These are phyloP conservation scores for Spea multiplicata DNA, from an alignment of 2,113 vertebrate species.

Conservation along the genomic window DNA sequence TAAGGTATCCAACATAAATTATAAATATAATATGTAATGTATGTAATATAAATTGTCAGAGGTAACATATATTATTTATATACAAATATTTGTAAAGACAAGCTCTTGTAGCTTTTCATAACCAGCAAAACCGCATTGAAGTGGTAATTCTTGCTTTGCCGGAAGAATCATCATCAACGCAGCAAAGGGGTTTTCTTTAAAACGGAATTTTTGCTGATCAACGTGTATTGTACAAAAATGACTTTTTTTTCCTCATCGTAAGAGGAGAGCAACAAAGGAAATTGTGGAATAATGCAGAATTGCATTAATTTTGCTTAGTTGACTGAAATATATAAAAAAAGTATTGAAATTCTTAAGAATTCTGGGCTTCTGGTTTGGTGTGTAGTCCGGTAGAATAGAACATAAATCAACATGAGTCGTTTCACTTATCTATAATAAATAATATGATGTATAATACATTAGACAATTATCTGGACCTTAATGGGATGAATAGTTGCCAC, in stretches of 20 bases:
- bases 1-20: no score
- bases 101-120: no score
- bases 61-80: no score
- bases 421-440: constrained; percentile 49
- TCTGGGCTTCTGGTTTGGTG: constrained; percentile 22
- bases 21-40: no score
- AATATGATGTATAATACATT: constrained; percentile 49
- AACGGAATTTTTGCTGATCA: constrained; percentile 33
- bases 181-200: background rate
- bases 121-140: background rate
- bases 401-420: constrained; percentile 44
- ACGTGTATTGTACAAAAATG: background rate
- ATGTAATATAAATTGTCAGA: no score
- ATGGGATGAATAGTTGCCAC: constrained; percentile 17
- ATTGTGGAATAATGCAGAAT: constrained; percentile 40
- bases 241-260: constrained; percentile 8
- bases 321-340: constrained; percentile 11
- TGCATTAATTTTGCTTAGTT: constrained; percentile 46
- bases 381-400: constrained; percentile 23
- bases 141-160: background rate
- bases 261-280: constrained; percentile 34
- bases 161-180: background rate
- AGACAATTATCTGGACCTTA: constrained; percentile 43
- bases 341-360: constrained; percentile 27
- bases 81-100: no score